Evolutionary conservation across 2,113 vertebrate species (phyloP), one percentile per base, ranked within the genome.

Genomic region (Calyptomena viridis): DNA sequence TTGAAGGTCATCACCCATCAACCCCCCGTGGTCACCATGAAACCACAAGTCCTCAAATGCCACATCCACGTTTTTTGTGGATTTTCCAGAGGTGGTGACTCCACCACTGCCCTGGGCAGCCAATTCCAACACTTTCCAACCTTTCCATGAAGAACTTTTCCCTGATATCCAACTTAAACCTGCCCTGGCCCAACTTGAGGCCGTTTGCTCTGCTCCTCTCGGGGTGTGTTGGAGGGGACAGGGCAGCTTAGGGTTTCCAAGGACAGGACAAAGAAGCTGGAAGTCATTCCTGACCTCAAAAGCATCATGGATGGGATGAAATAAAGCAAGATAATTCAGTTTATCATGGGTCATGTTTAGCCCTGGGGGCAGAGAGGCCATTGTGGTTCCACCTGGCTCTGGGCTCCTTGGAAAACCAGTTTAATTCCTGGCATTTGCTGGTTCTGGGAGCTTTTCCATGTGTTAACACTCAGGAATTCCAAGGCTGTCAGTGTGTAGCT

Each of bases 401-500:
- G 1, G 37, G 18, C 40, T 40, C 40, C 40, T 40, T 67, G n/a
- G 35, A 75, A 82, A 82, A 42, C 28, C 49, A 47, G 0, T 79
- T 85, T 63, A 13, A 44, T 73, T 87, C 37, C 37, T 77, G 69
- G n/a, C 18, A 23, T 28, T 69, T 40, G 2, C 42, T 69, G 39
- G 7, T 55, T 74, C 50, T 63, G 18, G 47, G 69, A 90, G 46
- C 39, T 67, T 71, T 83, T 42, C 55, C 35, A 6, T 23, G 25
- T 1, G 0, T 49, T 78, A n/a, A 12, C 9, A 5, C 6, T 0
- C 1, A 60, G 44, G 52, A 11, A 4, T 89, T 87, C 44, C 30
- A 60, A 55, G 66, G 30, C 1, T 35, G n/a, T 62, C 27, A 7
- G 8, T 2, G 4, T 11, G 24, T 37, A 23, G 16, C 35, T 46